A percentile compares a stretch with the other conserved stretches of the same genome.
These are phyloP conservation scores for Coluber constrictor DNA, from an alignment of 2,797 vertebrate species.

Conservation along the genomic window DNA sequence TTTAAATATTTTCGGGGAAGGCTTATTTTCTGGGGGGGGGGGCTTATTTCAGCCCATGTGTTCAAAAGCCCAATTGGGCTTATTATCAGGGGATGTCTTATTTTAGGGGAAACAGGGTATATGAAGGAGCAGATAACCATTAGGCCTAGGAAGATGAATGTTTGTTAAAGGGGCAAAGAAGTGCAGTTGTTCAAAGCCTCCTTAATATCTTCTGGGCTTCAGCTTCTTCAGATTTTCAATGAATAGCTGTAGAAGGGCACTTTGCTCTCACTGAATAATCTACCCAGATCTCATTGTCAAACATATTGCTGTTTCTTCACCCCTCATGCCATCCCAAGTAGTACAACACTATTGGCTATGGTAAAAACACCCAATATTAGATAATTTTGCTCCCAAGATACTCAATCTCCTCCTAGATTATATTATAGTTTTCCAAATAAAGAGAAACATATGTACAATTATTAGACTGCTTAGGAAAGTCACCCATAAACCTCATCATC, in stretches of 20 bases:
- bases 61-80: too few relatives aligned
- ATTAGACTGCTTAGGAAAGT: neutral
- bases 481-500: neutral
- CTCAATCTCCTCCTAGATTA: neutral
- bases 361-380: neutral
- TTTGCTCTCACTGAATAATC: neutral
- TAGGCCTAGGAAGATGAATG: neutral
- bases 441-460: neutral
- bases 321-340: neutral
- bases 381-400: neutral
- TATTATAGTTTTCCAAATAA: neutral
- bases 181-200: neutral
- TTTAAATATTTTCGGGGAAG: too few relatives aligned
- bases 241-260: neutral
- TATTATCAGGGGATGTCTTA: too few relatives aligned
- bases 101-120: too few relatives aligned
- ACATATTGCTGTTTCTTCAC: neutral
- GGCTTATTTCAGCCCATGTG: too few relatives aligned
- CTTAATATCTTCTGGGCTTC: neutral
- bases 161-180: neutral
- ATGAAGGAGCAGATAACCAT: neutral
- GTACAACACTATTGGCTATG: neutral
- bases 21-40: too few relatives aligned
- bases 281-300: neutral
- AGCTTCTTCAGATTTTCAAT: neutral